Evolutionary conservation across 2,113 vertebrate species (phyloP).

Genomic region (Brachyhypopomus occidentalis): DNA sequence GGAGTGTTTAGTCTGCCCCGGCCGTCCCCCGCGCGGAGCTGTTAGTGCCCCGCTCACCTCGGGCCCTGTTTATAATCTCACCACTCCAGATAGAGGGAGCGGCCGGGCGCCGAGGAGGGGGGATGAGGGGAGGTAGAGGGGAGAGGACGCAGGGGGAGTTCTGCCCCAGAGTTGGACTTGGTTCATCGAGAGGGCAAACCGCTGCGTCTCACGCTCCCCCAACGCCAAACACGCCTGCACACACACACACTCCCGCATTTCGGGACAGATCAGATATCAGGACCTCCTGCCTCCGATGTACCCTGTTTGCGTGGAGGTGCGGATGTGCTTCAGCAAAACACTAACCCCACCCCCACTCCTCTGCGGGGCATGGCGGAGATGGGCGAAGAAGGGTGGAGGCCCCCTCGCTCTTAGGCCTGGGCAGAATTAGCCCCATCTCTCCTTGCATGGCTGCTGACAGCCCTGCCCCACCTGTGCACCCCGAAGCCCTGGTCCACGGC

Average conservation of each 20-base stretch:
- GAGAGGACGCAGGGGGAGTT: slow-evolving; percentile 18
- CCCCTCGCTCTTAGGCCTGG: slow-evolving; percentile 45
- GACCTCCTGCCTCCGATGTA: slow-evolving; percentile 27
- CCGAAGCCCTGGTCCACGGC: slow-evolving; percentile 25
- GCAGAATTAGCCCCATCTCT: slow-evolving; percentile 51
- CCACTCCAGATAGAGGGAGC: slow-evolving; percentile 46
- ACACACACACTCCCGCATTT: not conserved
- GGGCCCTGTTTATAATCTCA: slow-evolving; percentile 50
- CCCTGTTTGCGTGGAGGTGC: slow-evolving; percentile 38
- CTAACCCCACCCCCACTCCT: not conserved
- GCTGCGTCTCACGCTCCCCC: slow-evolving; percentile 16
- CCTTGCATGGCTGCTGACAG: slow-evolving; percentile 45
- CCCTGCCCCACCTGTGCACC: slow-evolving; percentile 40
- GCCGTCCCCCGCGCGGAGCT: slow-evolving; percentile 6
- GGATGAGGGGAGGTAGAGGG: not conserved
- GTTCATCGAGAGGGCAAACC: slow-evolving; percentile 31
- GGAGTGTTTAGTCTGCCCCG: slow-evolving; percentile 55
- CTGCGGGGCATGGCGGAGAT: too few relatives aligned
- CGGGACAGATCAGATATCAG: slow-evolving; percentile 53
- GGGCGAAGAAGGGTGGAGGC: too few relatives aligned
- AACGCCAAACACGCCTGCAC: not conserved
- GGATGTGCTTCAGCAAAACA: slow-evolving; percentile 20
- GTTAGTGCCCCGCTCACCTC: slow-evolving; percentile 30
- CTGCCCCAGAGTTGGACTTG: slow-evolving; percentile 28
- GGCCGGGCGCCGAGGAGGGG: slow-evolving; percentile 40